phyloP scores from a whole-genome alignment of 2,888 invertebrate genomes.

The Clepsis dumicolana region DNA sequence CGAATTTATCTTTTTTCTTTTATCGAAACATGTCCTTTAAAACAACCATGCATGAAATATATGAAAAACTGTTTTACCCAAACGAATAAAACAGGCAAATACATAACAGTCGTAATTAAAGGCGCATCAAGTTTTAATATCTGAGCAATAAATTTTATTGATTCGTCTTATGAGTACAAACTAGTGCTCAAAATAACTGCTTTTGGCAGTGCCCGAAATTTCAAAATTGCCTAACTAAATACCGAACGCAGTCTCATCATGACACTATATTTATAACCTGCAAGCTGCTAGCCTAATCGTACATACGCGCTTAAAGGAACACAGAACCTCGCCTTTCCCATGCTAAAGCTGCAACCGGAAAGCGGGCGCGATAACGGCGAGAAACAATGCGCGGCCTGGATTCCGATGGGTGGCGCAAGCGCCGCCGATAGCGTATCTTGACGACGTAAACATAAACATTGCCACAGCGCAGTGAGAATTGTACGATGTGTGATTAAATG shows the following conservation, averaged over 20 bases:
- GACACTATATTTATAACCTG: too few relatives aligned
- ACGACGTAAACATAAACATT: constrained; percentile 20
- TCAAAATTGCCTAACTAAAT: too few relatives aligned
- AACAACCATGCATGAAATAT: background rate
- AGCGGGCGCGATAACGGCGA: constrained; percentile 22
- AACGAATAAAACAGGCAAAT: background rate
- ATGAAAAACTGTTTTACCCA: background rate
- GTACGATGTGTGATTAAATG: background rate
- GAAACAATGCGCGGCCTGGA: constrained; percentile 24
- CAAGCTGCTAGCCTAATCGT: too few relatives aligned
- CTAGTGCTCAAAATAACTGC: too few relatives aligned
- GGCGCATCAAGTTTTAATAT: too few relatives aligned
- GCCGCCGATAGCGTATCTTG: constrained; percentile 19
- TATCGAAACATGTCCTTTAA: background rate
- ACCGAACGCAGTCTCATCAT: too few relatives aligned
- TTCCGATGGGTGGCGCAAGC: constrained; percentile 6
- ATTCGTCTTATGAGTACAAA: too few relatives aligned
- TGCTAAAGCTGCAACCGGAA: constrained; percentile 7
- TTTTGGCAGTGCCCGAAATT: too few relatives aligned
- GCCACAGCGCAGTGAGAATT: background rate
- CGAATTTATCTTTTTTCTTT: background rate
- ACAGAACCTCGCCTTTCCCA: background rate
- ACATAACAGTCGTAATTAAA: background rate
- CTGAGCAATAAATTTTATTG: too few relatives aligned
- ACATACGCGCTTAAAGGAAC: background rate